Evolutionary conservation across 2,797 vertebrate species (phyloP), one percentile per base, ranked within the genome.

Genomic region (Mallotus villosus): DNA sequence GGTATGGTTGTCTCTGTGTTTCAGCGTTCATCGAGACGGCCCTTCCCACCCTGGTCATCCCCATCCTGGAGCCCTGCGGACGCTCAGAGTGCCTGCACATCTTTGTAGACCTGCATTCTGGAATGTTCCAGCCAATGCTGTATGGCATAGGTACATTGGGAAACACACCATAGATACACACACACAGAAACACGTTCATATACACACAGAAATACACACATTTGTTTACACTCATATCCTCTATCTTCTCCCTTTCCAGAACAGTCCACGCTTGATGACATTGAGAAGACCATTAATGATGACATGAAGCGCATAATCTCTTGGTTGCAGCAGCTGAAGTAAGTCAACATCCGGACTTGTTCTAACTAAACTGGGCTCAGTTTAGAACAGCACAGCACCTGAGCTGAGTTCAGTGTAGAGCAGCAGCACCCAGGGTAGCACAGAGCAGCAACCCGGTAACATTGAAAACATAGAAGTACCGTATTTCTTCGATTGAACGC

Each of bases 21-120:
- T 83, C 82, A 99, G 98, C 98, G 0, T 99, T 98, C 86, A 95
- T 99, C 67, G 97, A 99, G 86, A 98, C 95, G 0, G 96, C 97
- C 84, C 91, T 99, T 81, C 97, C 97, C 59, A 97, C 97, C 37
- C 93, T 99, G 41, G 94, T 99, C 70, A 94, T 99, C 86, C 97
- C 97, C 0, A 97, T 99, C 78, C 92, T 99, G 82, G 97, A 98
- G 81, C 98, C 98, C 0, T 99, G 97, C 74, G 95, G 95, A 72
- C 96, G 95, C 60, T 99, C 96, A 0, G 97, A 99, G 86, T 99
- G 98, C 86, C 94, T 99, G 49, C 97, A 99, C 84, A 94, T 99
- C 83, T 99, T 98, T 88, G 98, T 99, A 19, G 97, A 99, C 87
- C 93, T 99, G 87, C 97, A 99, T 91, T 99, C 97, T 41, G 98